Evolutionary conservation across 2,113 vertebrate genomes (phyloP).

Genomic region (Chamaea fasciata): DNA sequence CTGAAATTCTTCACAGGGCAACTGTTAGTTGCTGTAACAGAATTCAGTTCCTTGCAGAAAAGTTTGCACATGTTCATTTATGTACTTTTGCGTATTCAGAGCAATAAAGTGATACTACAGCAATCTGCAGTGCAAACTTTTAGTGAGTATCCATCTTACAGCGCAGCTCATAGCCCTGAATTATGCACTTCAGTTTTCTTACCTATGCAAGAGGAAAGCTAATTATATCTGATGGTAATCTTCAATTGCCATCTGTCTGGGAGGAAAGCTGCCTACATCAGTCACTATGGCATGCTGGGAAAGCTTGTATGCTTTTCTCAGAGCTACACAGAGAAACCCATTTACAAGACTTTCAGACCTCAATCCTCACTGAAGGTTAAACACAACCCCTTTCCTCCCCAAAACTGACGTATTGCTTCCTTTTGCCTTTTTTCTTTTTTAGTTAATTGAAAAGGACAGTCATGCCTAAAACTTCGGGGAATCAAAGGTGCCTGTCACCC

Average conservation of each 20-base stretch:
- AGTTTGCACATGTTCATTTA: neutral
- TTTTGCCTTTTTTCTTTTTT: neutral
- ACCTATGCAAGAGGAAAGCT: neutral
- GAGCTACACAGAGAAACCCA: neutral
- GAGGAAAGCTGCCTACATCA: conserved; percentile 35
- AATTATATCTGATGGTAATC: conserved; percentile 34
- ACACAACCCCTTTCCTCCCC: neutral
- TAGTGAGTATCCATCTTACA: neutral
- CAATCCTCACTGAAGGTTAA: neutral
- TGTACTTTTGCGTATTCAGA: neutral
- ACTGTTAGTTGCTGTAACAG: neutral
- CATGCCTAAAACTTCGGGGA: neutral
- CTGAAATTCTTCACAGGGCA: neutral
- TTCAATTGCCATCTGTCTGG: conserved; percentile 28
- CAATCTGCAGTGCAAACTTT: neutral
- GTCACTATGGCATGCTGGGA: neutral
- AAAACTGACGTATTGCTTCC: neutral
- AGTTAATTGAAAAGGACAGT: neutral
- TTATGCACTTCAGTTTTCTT: neutral
- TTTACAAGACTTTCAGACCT: neutral
- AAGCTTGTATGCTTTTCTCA: neutral
- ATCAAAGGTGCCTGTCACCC: neutral
- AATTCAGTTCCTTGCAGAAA: neutral
- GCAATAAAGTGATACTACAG: neutral
- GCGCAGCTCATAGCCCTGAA: neutral